Evolutionary conservation across 2,113 vertebrate genomes (phyloP).

Genomic region (Cnemophilus loriae): DNA sequence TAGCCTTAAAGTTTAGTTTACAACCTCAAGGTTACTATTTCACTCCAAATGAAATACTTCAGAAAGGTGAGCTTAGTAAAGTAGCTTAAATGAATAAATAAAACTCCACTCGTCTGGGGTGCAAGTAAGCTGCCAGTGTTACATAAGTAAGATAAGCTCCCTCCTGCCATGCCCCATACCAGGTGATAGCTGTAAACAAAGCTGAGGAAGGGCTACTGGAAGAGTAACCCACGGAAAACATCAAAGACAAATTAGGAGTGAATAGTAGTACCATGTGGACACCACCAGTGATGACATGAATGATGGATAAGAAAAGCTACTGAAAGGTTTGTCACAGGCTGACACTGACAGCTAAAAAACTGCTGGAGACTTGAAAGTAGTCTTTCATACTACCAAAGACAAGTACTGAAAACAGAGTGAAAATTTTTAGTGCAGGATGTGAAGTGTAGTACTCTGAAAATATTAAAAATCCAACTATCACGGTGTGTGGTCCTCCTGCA

Average conservation of each 20-base stretch:
- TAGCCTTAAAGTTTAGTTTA: not conserved
- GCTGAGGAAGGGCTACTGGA: not conserved
- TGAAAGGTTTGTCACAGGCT: not conserved
- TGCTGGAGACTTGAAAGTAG: not conserved
- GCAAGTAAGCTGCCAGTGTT: not conserved
- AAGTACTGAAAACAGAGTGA: not conserved
- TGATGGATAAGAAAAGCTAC: not conserved
- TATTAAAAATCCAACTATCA: not conserved
- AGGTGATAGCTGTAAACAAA: not conserved
- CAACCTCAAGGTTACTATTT: not conserved
- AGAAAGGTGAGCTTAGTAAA: not conserved
- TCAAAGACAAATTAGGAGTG: not conserved
- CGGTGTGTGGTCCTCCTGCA: not conserved
- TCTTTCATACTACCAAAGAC: not conserved
- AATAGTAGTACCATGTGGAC: not conserved
- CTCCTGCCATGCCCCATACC: not conserved
- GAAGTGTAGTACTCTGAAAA: not conserved
- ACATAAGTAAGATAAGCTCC: not conserved
- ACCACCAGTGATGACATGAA: not conserved
- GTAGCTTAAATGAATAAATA: not conserved
- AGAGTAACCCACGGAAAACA: not conserved
- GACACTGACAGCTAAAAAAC: not conserved
- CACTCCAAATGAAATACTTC: not conserved
- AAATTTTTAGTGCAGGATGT: not conserved
- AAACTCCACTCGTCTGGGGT: not conserved